A percentile compares a stretch with the other conserved stretches of the same genome.
Conservation (phyloP, 1,140 invertebrate species). For the Euborellia annulipes region DNA sequence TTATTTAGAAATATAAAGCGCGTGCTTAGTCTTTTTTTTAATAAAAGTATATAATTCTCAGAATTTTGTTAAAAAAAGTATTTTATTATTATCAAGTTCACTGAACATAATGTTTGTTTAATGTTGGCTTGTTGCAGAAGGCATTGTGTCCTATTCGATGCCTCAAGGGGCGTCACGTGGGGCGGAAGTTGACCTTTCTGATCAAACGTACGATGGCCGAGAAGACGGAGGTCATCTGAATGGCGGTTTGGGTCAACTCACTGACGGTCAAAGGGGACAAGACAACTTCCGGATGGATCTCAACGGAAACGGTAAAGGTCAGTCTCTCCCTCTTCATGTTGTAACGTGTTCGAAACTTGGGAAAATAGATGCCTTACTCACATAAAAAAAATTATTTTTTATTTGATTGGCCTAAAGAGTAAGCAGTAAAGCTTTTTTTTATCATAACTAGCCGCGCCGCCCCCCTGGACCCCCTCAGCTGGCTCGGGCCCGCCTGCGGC, state of each 20-base stretch:
- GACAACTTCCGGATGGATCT: slow-evolving; percentile 65
- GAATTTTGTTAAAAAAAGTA: slow-evolving; percentile 2
- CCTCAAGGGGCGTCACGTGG: slow-evolving; percentile 35
- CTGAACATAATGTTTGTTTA: slow-evolving; percentile 15
- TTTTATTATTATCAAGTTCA: slow-evolving; percentile 12
- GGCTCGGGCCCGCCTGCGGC: too few relatives aligned
- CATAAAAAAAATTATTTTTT: too few relatives aligned
- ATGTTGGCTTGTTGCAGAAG: slow-evolving; percentile 36
- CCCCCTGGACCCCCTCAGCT: too few relatives aligned
- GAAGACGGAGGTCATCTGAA: slow-evolving; percentile 36
- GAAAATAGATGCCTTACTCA: too few relatives aligned
- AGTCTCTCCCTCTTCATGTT: slow-evolving; percentile 12
- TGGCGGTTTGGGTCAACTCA: slow-evolving; percentile 77
- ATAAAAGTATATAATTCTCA: too few relatives aligned
- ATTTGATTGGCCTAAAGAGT: too few relatives aligned
- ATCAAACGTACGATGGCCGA: slow-evolving; percentile 42
- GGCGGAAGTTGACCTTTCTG: slow-evolving; percentile 36
- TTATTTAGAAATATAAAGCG: too few relatives aligned
- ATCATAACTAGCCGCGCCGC: too few relatives aligned
- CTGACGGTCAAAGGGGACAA: slow-evolving; percentile 67
- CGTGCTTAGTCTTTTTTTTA: too few relatives aligned
- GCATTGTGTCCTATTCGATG: slow-evolving; percentile 37
- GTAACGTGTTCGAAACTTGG: not conserved
- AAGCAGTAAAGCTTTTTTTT: too few relatives aligned
- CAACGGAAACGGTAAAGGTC: slow-evolving; percentile 51